Evolutionary conservation across 64 coral and sea anemone genomes (phyloP).

Genomic region (Montipora efflorescens): DNA sequence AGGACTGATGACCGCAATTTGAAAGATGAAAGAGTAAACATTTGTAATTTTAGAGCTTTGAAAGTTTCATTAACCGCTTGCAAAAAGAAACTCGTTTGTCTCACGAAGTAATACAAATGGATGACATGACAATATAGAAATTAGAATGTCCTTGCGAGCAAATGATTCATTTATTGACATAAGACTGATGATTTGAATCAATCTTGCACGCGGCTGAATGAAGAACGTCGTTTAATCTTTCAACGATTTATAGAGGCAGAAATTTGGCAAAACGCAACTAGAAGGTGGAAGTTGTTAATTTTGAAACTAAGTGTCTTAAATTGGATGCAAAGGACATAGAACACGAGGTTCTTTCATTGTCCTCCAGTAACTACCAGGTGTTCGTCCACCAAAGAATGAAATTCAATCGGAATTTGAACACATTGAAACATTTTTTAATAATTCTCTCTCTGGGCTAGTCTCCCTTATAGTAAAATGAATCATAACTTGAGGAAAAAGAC

Average conservation of each 20-base stretch:
- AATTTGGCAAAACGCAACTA: background rate
- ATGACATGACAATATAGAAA: background rate
- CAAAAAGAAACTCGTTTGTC: background rate
- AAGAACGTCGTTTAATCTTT: background rate
- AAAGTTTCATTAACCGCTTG: conserved; percentile 7
- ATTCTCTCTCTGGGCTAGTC: background rate
- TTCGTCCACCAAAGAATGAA: background rate
- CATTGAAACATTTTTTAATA: conserved; percentile 9
- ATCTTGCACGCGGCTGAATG: background rate
- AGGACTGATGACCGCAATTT: no score
- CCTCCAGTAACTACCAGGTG: background rate
- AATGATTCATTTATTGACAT: background rate
- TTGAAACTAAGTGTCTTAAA: conserved; percentile 36
- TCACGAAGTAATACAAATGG: conserved; percentile 10
- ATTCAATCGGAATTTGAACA: background rate
- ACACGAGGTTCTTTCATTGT: conserved; percentile 1
- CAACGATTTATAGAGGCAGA: background rate
- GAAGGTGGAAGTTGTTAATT: conserved; percentile 29
- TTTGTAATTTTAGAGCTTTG: conserved; percentile 24
- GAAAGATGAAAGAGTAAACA: no score
- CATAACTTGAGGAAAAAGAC: no score
- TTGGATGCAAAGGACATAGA: conserved; percentile 27
- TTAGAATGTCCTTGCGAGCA: background rate
- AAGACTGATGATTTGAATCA: background rate
- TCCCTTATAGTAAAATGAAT: background rate